Conservation (phyloP, 2,888 invertebrate genomes). For the Eupithecia subumbrata region DNA sequence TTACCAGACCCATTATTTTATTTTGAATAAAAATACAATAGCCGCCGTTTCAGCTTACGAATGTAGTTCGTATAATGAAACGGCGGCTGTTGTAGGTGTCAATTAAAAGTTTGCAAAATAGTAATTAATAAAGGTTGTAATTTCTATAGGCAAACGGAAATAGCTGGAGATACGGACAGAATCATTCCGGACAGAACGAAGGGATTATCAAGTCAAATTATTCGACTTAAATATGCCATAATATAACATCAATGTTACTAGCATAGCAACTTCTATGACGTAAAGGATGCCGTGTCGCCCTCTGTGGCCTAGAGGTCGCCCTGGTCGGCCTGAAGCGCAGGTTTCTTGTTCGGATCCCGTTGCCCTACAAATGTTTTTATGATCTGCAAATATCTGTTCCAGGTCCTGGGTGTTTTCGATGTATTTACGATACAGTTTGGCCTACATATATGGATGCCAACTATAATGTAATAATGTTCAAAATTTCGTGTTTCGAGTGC, state of each 20-base stretch:
- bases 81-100: not conserved
- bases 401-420: too few relatives aligned
- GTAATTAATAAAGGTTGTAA: not conserved
- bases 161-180: not conserved
- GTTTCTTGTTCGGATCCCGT: not conserved
- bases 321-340: not conserved
- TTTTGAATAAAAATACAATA: not conserved
- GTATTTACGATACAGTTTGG: not conserved
- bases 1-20: slow-evolving; percentile 2
- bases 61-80: not conserved
- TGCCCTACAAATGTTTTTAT: not conserved
- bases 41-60: not conserved
- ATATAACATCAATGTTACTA: too few relatives aligned
- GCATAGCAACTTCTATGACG: too few relatives aligned
- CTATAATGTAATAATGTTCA: too few relatives aligned
- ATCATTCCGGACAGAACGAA: not conserved
- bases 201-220: not conserved
- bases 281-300: not conserved
- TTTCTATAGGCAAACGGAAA: not conserved
- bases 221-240: not conserved
- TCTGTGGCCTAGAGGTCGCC: too few relatives aligned
- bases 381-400: not conserved
- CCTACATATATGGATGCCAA: too few relatives aligned
- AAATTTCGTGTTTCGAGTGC: too few relatives aligned
- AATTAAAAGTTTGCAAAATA: not conserved